Conservation (phyloP, 1,140 invertebrate species). For the Campoletis sonorensis region DNA sequence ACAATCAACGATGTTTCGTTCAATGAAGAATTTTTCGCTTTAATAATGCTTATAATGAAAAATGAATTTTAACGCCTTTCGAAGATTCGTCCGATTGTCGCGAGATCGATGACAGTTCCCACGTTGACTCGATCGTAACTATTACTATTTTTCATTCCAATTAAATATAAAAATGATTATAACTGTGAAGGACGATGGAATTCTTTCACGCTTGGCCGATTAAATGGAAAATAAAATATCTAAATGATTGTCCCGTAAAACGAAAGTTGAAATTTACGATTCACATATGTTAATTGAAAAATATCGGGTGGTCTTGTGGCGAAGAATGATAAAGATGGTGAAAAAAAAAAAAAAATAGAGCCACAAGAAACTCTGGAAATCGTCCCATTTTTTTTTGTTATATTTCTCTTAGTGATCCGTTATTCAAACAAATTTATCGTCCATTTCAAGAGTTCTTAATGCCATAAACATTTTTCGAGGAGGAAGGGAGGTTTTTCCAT, state of each 20-base stretch:
- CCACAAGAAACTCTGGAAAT: conserved; percentile 30
- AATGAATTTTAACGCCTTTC: too few species aligned
- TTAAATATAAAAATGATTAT: not conserved
- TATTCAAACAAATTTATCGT: not conserved
- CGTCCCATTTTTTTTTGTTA: conserved; percentile 3
- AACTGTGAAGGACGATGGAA: conserved; percentile 47
- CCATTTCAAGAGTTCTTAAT: conserved; percentile 29
- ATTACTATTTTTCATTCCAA: conserved; percentile 19
- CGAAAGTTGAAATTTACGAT: conserved; percentile 37
- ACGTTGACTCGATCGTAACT: not conserved
- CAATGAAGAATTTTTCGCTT: conserved; percentile 13
- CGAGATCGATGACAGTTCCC: not conserved
- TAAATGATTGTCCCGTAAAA: conserved; percentile 40
- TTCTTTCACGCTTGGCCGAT: conserved; percentile 70
- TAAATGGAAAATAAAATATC: conserved; percentile 65
- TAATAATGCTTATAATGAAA: not conserved
- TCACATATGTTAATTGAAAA: conserved; percentile 23
- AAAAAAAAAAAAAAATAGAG: conserved; percentile 23
- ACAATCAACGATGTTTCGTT: not conserved
- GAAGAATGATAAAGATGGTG: conserved; percentile 50
- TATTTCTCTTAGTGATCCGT: not conserved
- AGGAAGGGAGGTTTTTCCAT: conserved; percentile 71
- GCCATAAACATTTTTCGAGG: not conserved
- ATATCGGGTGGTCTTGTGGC: conserved; percentile 44
- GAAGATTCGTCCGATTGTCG: conserved; percentile 18